Evolutionary conservation across 2,797 vertebrate genomes (phyloP).

Genomic region (Chanos chanos): DNA sequence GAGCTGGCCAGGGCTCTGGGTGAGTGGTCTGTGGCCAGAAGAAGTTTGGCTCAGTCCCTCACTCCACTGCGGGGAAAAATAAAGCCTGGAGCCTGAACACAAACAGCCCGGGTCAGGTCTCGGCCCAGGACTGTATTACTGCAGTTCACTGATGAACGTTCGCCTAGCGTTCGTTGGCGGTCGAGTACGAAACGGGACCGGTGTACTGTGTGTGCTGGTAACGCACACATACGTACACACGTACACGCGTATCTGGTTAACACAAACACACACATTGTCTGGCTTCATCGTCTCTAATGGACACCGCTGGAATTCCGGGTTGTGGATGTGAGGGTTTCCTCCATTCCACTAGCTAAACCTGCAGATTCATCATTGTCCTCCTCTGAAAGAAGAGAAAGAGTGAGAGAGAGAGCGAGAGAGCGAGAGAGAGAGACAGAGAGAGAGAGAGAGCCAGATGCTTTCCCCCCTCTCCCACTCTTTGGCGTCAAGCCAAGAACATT

Average conservation of each 20-base stretch:
- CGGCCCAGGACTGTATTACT: too few species aligned
- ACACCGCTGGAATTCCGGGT: constrained; percentile 50
- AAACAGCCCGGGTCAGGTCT: constrained; percentile 33
- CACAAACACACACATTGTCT: constrained; percentile 36
- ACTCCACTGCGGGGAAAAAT: constrained; percentile 27
- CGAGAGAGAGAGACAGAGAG: constrained; percentile 13
- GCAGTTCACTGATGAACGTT: too few species aligned
- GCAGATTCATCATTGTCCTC: constrained; percentile 51
- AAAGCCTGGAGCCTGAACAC: constrained; percentile 20
- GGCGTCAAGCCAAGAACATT: constrained; percentile 77
- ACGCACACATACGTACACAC: background rate
- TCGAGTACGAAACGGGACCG: too few species aligned
- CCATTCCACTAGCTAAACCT: constrained; percentile 54
- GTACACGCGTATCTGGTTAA: constrained; percentile 25
- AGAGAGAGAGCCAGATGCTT: constrained; percentile 14
- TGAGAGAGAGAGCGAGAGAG: background rate
- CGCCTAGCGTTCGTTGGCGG: too few species aligned
- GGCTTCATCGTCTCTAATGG: constrained; percentile 33
- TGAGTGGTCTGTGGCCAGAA: too few species aligned
- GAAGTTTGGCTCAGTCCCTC: too few species aligned
- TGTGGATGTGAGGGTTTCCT: constrained; percentile 57
- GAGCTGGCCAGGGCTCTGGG: too few species aligned
- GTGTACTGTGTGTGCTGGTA: background rate
- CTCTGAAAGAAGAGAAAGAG: background rate
- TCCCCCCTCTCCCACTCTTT: constrained; percentile 51